These are phyloP conservation scores for Garra rufa DNA, from an alignment of 2,113 vertebrate species.

Conservation along the genomic window DNA sequence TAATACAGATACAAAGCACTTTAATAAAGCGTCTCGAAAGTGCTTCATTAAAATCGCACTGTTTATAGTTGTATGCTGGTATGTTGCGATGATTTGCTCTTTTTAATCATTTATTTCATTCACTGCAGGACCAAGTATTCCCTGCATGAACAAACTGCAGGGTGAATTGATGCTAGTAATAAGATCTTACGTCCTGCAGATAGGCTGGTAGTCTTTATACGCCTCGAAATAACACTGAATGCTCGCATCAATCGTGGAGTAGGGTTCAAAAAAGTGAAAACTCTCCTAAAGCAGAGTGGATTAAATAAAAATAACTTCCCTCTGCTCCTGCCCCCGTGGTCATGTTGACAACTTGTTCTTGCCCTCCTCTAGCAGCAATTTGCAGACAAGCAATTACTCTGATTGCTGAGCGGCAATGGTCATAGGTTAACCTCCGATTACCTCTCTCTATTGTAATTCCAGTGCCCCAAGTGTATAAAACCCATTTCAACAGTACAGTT, in stretches of 20 bases:
- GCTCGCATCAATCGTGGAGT: not conserved
- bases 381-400: constrained; percentile 40
- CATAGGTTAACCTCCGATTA: constrained; percentile 1
- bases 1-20: constrained; percentile 27
- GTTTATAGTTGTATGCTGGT: constrained; percentile 16
- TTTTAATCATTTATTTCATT: constrained; percentile 39
- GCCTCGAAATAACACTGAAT: not conserved
- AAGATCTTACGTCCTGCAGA: constrained; percentile 20
- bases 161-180: constrained; percentile 22
- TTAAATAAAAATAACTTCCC: constrained; percentile 11
- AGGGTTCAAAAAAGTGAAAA: constrained; percentile 6
- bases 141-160: constrained; percentile 6
- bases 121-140: constrained; percentile 38
- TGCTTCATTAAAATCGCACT: constrained; percentile 1
- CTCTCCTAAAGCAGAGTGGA: not conserved
- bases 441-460: constrained; percentile 29
- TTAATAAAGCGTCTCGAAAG: constrained; percentile 19
- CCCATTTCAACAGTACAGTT: not conserved
- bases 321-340: not conserved
- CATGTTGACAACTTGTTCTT: not conserved
- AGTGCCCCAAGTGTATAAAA: constrained; percentile 23
- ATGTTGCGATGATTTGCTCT: constrained; percentile 18
- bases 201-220: constrained; percentile 19
- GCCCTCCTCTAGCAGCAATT: constrained; percentile 14
- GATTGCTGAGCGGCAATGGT: constrained; percentile 21